A percentile compares a stretch with the other conserved stretches of the same genome.
Conservation (phyloP, 2,888 invertebrate species). For the Amiota minor region DNA sequence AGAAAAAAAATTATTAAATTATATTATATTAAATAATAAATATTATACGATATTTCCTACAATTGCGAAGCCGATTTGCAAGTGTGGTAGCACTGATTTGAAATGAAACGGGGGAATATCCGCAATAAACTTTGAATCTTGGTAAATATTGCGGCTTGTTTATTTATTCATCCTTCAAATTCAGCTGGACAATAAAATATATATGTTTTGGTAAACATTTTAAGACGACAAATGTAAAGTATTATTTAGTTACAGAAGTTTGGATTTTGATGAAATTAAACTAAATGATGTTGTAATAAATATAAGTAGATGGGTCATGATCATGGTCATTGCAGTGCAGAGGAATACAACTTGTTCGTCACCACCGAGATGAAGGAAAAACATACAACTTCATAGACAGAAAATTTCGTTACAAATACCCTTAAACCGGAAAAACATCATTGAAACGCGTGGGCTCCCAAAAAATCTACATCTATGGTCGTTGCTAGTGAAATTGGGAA, state of each 20-base stretch:
- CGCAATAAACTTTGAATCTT: constrained; percentile 36
- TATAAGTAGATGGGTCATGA: too few relatives aligned
- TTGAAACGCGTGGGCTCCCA: too few relatives aligned
- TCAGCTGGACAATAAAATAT: not conserved
- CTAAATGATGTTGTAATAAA: not conserved
- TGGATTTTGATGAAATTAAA: not conserved
- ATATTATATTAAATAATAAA: too few relatives aligned
- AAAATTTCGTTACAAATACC: too few relatives aligned
- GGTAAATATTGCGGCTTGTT: not conserved
- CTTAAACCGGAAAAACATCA: too few relatives aligned
- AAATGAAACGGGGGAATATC: not conserved
- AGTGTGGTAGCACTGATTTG: not conserved
- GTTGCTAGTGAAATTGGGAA: not conserved
- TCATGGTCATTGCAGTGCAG: not conserved
- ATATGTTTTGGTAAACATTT: not conserved
- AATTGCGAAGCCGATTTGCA: not conserved
- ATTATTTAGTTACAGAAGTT: not conserved
- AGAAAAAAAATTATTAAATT: too few relatives aligned
- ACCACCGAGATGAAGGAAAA: too few relatives aligned
- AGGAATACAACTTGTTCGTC: too few relatives aligned
- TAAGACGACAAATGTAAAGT: not conserved
- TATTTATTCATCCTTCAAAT: not conserved
- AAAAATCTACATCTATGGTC: not conserved
- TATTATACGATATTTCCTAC: not conserved
- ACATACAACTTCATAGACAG: too few relatives aligned